phyloP scores from a whole-genome alignment of 2,113 vertebrate species.

The Thalassoma bifasciatum region DNA sequence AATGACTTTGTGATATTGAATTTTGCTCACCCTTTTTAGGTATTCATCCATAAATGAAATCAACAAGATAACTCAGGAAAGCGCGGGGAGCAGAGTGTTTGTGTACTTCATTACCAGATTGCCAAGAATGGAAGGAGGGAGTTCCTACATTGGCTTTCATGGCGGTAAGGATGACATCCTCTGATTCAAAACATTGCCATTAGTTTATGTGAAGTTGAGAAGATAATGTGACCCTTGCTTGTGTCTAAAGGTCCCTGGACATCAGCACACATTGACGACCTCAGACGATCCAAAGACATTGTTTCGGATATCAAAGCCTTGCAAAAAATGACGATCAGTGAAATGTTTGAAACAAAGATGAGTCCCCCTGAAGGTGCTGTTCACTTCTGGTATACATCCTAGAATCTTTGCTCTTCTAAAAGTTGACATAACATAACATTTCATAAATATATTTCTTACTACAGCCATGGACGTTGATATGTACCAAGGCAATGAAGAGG shows the following conservation, averaged over 20 bases:
- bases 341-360: conserved; percentile 84
- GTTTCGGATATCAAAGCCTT: conserved; percentile 88
- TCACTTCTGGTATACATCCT: neutral
- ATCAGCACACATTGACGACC: conserved; percentile 95
- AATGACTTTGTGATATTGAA: conserved; percentile 1
- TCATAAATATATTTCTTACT: conserved; percentile 1
- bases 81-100: conserved; percentile 72
- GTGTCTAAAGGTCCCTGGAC: conserved; percentile 88
- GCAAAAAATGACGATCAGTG: conserved; percentile 89
- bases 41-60: conserved; percentile 93
- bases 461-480: conserved; percentile 80
- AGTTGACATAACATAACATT: neutral
- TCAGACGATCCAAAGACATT: conserved; percentile 89
- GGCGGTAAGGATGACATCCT: conserved; percentile 83
- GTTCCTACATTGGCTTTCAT: conserved; percentile 91
- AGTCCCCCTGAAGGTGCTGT: conserved; percentile 63
- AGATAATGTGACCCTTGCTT: conserved; percentile 6
- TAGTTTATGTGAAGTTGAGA: neutral
- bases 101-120: conserved; percentile 94
- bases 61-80: conserved; percentile 82
- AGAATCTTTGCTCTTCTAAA: neutral
- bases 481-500: conserved; percentile 57
- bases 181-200: neutral
- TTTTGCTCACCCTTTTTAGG: conserved; percentile 69
- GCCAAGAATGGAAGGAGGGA: conserved; percentile 88